Base-by-base conservation (phyloP, 2,113 vertebrate species). In the Numida meleagris region DNA sequence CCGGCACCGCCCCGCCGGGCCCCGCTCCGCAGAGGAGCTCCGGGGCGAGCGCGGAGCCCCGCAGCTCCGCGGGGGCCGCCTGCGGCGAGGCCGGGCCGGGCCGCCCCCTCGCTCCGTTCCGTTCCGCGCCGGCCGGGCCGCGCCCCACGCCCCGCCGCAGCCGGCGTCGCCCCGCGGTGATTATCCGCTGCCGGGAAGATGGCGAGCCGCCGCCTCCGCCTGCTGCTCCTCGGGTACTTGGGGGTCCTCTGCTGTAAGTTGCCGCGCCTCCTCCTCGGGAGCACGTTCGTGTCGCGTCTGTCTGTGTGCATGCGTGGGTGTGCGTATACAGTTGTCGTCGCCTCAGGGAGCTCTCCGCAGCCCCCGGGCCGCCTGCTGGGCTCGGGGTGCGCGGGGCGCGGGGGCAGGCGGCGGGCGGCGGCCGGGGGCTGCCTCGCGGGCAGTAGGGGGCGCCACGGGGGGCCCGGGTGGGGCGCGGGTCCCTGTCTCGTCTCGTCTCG, bases 211-310 rank as follows among this genome's bases (percentile, higher is more conserved):
- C 12, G 61, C 3, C 31, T 93, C 27, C 46, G 88, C 50, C 46
- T 88, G 68, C 89, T 95, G n/a, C 66, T 97, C 5, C 72, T 96
- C 57, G 38, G 78, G 5, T 81, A 4, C 89, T 20, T 95, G 89
- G 94, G 91, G 43, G 58, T 91, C 63, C 58, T 96, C 61, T 93
- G 82, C 91, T 96, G 97, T 97, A 94, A 97, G 97, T 97, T 62
- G 21, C 46, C 46, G 72, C 55, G 34, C 45, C 68, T 27, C 20
- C 34, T 46, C 43, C 55, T 72, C 25, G 25, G 42, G 51, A 29
- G 58, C 25, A 59, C n/a, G 58, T 59, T 34, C 58, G 58, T 23
- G 58, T n/a, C 14, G n/a, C 21, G 58, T 59, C 53, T 31, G 53
- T 10, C 31, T 6, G 48, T 50, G 48, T 50, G 48, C 48, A 50